These are phyloP conservation scores for Aegypius monachus DNA, from an alignment of 2,113 vertebrate genomes.

Conservation along the genomic window DNA sequence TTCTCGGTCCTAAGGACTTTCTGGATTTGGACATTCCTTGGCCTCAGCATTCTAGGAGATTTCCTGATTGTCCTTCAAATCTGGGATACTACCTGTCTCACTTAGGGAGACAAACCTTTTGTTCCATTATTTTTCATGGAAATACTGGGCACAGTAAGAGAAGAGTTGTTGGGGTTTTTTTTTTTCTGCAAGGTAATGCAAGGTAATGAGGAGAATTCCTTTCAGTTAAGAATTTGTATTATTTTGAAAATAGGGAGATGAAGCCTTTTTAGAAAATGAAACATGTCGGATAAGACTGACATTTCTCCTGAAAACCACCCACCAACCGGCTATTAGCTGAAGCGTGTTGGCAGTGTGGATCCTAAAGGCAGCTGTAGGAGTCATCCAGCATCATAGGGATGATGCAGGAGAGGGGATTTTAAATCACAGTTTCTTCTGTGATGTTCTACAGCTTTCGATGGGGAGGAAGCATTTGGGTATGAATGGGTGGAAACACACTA, in stretches of 20 bases:
- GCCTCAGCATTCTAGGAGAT: background rate
- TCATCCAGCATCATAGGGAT: background rate
- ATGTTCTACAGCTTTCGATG: background rate
- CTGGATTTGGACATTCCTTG: background rate
- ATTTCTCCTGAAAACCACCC: background rate
- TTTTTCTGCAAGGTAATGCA: background rate
- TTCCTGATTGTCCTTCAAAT: background rate
- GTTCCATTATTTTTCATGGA: background rate
- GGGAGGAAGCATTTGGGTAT: background rate
- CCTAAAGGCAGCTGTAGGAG: background rate
- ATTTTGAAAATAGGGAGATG: background rate
- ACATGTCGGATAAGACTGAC: background rate
- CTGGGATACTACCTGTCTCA: background rate
- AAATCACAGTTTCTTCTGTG: background rate
- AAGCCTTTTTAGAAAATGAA: background rate
- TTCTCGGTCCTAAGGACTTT: background rate
- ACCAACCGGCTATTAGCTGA: background rate
- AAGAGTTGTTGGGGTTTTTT: no score
- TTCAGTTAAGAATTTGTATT: background rate
- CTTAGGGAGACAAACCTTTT: background rate
- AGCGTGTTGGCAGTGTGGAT: background rate
- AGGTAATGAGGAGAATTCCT: background rate
- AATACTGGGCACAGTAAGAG: fast-evolving
- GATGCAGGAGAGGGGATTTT: background rate
- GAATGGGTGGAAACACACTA: background rate